A percentile compares a stretch with the other conserved stretches of the same genome.
These are phyloP conservation scores for Microctenopoma stevenorrisi DNA, from an alignment of 2,797 vertebrate species.

Conservation along the genomic window DNA sequence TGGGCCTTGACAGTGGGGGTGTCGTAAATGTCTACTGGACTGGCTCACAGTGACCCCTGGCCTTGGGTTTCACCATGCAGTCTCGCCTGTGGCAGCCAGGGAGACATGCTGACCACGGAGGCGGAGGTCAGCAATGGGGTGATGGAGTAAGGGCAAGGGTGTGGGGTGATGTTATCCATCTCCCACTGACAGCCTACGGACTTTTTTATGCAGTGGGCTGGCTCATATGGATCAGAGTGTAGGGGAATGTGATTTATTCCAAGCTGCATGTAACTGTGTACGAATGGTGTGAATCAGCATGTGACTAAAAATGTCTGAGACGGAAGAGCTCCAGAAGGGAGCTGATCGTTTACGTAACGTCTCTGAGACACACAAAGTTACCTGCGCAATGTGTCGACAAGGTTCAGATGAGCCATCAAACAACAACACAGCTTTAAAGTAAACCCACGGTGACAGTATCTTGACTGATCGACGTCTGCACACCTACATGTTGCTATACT, in stretches of 20 bases:
- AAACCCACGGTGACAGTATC: constrained; percentile 8
- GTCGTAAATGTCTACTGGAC: constrained; percentile 73
- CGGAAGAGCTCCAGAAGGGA: background rate
- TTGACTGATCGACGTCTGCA: constrained; percentile 23
- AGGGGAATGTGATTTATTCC: constrained; percentile 26
- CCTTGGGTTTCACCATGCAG: constrained; percentile 86
- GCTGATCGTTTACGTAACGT: background rate
- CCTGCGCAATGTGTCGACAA: background rate
- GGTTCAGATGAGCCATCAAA: constrained; percentile 15
- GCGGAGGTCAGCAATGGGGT: constrained; percentile 81
- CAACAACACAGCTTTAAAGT: constrained; percentile 11
- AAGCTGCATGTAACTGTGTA: constrained; percentile 13
- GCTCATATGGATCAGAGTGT: constrained; percentile 38
- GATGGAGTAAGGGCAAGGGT: constrained; percentile 54
- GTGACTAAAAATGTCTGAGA: constrained; percentile 10
- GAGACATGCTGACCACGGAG: constrained; percentile 86
- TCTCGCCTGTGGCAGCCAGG: constrained; percentile 86
- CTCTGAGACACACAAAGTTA: background rate
- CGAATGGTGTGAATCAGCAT: constrained; percentile 13
- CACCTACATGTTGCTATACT: constrained; percentile 26
- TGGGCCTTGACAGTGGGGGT: constrained; percentile 38
- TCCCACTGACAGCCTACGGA: constrained; percentile 88
- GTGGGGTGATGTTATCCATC: constrained; percentile 79
- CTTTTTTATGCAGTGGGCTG: constrained; percentile 56
- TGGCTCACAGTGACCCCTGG: constrained; percentile 84